These are phyloP conservation scores for Margarornis squamiger DNA, from an alignment of 2,797 vertebrate genomes.

Conservation along the genomic window DNA sequence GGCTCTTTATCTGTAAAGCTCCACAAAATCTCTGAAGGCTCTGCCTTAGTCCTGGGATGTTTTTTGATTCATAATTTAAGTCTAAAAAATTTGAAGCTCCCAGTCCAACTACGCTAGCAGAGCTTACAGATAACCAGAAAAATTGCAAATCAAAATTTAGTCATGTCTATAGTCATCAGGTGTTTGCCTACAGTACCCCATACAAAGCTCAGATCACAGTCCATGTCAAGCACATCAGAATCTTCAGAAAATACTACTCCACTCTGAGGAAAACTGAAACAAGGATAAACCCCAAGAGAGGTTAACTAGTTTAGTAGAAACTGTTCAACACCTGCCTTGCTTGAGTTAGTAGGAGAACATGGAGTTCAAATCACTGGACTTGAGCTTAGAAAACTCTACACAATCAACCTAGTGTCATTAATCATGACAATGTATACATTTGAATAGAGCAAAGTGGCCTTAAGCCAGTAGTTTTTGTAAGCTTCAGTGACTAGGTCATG, in stretches of 20 bases:
- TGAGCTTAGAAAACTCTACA: too few species aligned
- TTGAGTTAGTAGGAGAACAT: too few species aligned
- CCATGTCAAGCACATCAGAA: neutral
- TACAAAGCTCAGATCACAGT: neutral
- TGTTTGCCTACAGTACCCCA: neutral
- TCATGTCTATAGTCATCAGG: neutral
- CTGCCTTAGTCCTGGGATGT: neutral
- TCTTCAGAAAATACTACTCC: neutral
- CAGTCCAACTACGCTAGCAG: neutral
- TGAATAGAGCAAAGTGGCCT: too few species aligned
- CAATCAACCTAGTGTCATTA: too few species aligned
- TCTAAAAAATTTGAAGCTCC: neutral
- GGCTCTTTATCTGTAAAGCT: neutral
- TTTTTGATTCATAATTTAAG: neutral
- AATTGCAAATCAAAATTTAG: neutral
- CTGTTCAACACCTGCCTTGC: too few species aligned
- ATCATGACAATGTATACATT: too few species aligned
- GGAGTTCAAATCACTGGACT: too few species aligned
- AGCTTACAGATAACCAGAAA: neutral
- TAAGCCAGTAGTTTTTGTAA: too few species aligned
- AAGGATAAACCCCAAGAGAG: too few species aligned
- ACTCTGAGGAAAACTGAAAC: neutral
- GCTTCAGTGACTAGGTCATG: too few species aligned
- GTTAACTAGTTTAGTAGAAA: too few species aligned
- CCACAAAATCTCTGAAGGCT: neutral